Evolutionary conservation across 2,797 vertebrate species (phyloP).

Genomic region (Glossophaga mutica): DNA sequence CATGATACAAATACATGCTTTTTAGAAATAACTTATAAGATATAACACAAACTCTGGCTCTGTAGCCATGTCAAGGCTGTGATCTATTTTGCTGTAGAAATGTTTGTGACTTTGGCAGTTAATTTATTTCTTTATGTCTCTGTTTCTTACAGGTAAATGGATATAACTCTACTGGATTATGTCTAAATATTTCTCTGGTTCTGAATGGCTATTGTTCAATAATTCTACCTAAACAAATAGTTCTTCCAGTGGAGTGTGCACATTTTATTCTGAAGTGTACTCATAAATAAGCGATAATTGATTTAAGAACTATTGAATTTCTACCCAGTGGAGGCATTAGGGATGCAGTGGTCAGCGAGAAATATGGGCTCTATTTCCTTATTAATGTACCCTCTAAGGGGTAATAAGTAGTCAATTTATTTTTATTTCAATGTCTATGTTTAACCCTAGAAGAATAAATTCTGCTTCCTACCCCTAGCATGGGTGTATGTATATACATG

Average conservation of each 20-base stretch:
- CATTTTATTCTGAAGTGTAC: not conserved
- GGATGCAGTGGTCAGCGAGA: not conserved
- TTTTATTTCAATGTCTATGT: not conserved
- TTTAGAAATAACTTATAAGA: not conserved
- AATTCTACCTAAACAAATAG: slow-evolving; percentile 14
- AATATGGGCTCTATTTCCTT: not conserved
- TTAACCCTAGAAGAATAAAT: not conserved
- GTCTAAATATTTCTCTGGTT: not conserved
- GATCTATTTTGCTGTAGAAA: not conserved
- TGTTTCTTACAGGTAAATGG: not conserved
- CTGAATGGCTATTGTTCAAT: not conserved
- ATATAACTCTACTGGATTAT: not conserved
- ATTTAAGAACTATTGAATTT: slow-evolving; percentile 26
- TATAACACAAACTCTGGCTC: not conserved
- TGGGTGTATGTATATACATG: not conserved
- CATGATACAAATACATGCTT: not conserved
- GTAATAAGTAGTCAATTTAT: not conserved
- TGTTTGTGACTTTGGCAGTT: not conserved
- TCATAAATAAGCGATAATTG: not conserved
- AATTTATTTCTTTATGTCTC: not conserved
- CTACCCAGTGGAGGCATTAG: not conserved
- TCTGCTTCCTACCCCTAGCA: not conserved
- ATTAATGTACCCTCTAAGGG: not conserved
- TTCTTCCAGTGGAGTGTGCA: not conserved
- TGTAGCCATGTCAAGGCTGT: not conserved